Evolutionary conservation across 2,797 vertebrate genomes (phyloP).

Genomic region (Clarias platycephalus): DNA sequence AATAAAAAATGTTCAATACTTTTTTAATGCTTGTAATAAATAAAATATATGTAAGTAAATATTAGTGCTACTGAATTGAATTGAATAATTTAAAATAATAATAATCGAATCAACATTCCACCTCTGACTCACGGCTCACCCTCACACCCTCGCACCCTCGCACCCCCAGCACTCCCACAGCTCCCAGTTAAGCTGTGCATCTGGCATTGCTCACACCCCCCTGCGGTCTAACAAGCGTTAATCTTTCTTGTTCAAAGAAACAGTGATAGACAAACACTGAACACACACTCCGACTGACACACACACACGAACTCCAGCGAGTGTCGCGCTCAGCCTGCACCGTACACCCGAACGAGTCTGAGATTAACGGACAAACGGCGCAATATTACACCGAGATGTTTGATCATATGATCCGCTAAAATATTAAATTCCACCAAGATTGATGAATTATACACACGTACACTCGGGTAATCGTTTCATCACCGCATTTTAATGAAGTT

Average conservation of each 20-base stretch:
- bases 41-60: too few relatives aligned
- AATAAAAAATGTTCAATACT: too few relatives aligned
- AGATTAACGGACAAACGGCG: background rate
- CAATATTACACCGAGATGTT: background rate
- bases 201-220: background rate
- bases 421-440: background rate
- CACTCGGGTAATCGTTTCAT: background rate
- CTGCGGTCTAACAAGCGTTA: background rate
- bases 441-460: background rate
- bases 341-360: background rate
- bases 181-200: too few relatives aligned
- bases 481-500: background rate
- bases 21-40: too few relatives aligned
- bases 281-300: background rate
- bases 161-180: too few relatives aligned
- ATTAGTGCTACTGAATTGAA: too few relatives aligned
- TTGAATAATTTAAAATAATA: too few relatives aligned
- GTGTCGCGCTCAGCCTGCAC: background rate
- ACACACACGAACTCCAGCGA: background rate
- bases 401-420: background rate
- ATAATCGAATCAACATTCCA: too few relatives aligned
- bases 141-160: too few relatives aligned
- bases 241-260: background rate
- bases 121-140: too few relatives aligned
- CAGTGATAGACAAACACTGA: background rate